A percentile compares a stretch with the other conserved stretches of the same genome.
Conservation (phyloP, 1,140 invertebrate genomes). For the Conus ventricosus region DNA sequence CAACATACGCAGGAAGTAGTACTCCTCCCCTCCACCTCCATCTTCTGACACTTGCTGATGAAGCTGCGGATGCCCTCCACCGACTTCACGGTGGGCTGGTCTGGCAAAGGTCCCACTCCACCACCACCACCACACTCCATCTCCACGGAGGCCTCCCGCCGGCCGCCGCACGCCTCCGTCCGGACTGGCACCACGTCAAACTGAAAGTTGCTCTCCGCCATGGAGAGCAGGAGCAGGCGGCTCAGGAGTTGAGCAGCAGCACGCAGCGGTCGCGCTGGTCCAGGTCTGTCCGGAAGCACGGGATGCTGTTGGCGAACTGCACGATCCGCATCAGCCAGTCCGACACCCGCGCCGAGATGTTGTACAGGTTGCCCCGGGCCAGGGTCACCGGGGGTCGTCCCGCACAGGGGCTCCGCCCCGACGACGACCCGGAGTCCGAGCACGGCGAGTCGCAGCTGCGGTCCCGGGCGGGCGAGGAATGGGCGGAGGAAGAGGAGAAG, state of each 20-base stretch:
- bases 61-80: constrained; percentile 70
- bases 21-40: constrained; percentile 70
- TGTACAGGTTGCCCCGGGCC: constrained; percentile 72
- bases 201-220: constrained; percentile 73
- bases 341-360: constrained; percentile 70
- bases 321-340: constrained; percentile 72
- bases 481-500: constrained; percentile 13
- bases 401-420: constrained; percentile 36
- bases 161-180: neutral
- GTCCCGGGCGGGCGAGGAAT: constrained; percentile 32
- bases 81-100: constrained; percentile 71
- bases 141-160: neutral
- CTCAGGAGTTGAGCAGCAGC: constrained; percentile 70
- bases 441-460: constrained; percentile 39
- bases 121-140: neutral
- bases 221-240: constrained; percentile 67
- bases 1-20: constrained; percentile 67
- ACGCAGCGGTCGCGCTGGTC: constrained; percentile 69
- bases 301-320: constrained; percentile 69
- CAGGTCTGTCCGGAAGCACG: constrained; percentile 63
- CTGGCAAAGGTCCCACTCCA: constrained; percentile 45
- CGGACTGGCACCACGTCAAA: constrained; percentile 68
- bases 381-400: constrained; percentile 63
- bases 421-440: constrained; percentile 27
- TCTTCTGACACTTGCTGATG: constrained; percentile 70